Evolutionary conservation across 2,797 vertebrate genomes (phyloP).

Genomic region (Pterois miles): DNA sequence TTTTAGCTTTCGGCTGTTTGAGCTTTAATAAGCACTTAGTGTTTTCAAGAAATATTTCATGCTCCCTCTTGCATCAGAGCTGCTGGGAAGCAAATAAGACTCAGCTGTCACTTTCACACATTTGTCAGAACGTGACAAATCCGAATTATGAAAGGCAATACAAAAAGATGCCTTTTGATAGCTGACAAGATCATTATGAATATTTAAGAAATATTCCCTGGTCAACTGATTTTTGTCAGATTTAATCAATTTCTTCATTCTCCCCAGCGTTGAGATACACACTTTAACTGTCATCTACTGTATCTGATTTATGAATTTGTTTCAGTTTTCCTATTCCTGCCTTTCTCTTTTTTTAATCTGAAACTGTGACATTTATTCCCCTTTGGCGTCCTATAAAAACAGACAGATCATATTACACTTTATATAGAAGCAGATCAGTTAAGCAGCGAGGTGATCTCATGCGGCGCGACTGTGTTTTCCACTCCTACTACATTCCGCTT

Average conservation of each 20-base stretch:
- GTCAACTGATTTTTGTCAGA: constrained; percentile 24
- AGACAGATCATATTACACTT: constrained; percentile 11
- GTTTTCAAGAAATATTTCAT: constrained; percentile 40
- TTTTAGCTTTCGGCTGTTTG: constrained; percentile 45
- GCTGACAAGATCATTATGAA: constrained; percentile 37
- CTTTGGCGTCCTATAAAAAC: constrained; percentile 37
- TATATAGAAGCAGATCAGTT: constrained; percentile 7
- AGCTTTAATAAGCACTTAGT: constrained; percentile 61
- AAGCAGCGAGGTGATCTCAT: constrained; percentile 13
- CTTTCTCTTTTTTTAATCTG: constrained; percentile 11
- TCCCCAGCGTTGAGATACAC: constrained; percentile 15
- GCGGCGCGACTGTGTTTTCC: not conserved
- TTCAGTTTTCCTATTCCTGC: not conserved
- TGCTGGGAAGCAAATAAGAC: constrained; percentile 22
- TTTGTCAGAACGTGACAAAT: constrained; percentile 29
- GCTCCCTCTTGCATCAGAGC: constrained; percentile 16
- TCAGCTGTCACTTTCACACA: constrained; percentile 27
- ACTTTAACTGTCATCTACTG: constrained; percentile 20
- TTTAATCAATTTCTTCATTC: constrained; percentile 42
- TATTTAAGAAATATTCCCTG: constrained; percentile 25
- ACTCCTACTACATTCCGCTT: constrained; percentile 27
- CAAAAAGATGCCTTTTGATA: constrained; percentile 32
- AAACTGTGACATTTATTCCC: constrained; percentile 45
- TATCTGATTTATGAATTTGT: constrained; percentile 26
- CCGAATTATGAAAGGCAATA: constrained; percentile 46